Conservation (phyloP, 2,797 vertebrate species). For the Rhinogobio ventralis region DNA sequence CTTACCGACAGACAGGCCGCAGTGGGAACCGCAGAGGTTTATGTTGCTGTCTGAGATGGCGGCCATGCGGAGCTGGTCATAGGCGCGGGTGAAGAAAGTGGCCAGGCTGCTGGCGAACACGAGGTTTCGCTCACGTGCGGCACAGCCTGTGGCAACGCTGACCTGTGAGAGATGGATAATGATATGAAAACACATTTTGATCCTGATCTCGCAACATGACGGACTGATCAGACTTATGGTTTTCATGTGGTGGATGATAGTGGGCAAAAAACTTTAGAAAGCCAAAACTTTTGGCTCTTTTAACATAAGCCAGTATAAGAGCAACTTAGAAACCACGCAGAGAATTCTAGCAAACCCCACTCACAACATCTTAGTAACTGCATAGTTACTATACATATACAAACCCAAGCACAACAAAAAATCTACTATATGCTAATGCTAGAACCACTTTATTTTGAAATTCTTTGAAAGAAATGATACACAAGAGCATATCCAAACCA, state of each 20-base stretch:
- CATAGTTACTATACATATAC: not conserved
- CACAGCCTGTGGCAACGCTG: constrained; percentile 89
- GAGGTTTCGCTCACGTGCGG: constrained; percentile 87
- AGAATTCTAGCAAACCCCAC: not conserved
- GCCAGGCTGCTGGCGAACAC: constrained; percentile 93
- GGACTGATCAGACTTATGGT: not conserved
- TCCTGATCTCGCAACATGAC: not conserved
- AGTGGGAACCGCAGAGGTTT: constrained; percentile 95
- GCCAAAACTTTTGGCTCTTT: not conserved
- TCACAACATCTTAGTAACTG: not conserved
- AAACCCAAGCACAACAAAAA: not conserved
- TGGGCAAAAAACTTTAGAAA: not conserved
- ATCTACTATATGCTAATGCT: not conserved
- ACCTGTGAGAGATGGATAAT: constrained; percentile 76
- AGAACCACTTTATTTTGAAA: not conserved
- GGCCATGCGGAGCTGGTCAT: constrained; percentile 95
- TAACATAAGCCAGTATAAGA: not conserved
- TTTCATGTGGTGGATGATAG: not conserved
- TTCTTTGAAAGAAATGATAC: not conserved
- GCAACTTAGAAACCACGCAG: not conserved
- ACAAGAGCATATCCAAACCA: not conserved
- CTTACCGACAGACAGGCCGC: constrained; percentile 93
- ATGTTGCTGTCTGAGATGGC: constrained; percentile 96
- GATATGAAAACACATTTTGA: not conserved
- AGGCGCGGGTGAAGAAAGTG: constrained; percentile 91